Evolutionary conservation across 2,113 vertebrate species (phyloP).

Genomic region (Prunella himalayana): DNA sequence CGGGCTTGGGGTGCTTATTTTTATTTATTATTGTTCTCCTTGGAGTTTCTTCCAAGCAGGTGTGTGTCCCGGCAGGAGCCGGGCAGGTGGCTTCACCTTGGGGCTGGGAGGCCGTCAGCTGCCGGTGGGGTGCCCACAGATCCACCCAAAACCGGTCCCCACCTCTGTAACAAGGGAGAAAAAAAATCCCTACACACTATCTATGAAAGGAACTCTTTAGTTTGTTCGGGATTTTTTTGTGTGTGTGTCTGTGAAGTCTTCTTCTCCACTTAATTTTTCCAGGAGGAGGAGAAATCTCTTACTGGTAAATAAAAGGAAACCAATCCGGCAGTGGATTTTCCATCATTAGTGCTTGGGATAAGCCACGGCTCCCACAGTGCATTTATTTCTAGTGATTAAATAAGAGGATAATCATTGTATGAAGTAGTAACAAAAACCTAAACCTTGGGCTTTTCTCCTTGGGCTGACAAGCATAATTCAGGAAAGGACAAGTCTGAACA

Average conservation of each 20-base stretch:
- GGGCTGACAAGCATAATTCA: not conserved
- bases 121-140: not conserved
- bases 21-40: not conserved
- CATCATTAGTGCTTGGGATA: conserved; percentile 7
- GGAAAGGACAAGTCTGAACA: conserved; percentile 56
- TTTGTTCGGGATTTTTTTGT: not conserved
- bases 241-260: not conserved
- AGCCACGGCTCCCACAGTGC: not conserved
- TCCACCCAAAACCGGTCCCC: not conserved
- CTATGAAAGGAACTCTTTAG: not conserved
- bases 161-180: not conserved
- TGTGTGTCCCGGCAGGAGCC: not conserved
- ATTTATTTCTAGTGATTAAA: conserved; percentile 36
- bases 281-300: not conserved
- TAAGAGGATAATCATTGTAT: conserved; percentile 24
- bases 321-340: not conserved
- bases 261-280: not conserved
- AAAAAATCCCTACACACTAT: accelerated
- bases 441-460: conserved; percentile 26
- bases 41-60: not conserved
- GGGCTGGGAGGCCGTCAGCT: not conserved
- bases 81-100: not conserved
- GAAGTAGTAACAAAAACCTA: not conserved
- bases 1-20: not conserved
- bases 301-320: not conserved